Base-by-base conservation (phyloP, 2,113 vertebrate genomes). In the Apistogramma diplotaenia region DNA sequence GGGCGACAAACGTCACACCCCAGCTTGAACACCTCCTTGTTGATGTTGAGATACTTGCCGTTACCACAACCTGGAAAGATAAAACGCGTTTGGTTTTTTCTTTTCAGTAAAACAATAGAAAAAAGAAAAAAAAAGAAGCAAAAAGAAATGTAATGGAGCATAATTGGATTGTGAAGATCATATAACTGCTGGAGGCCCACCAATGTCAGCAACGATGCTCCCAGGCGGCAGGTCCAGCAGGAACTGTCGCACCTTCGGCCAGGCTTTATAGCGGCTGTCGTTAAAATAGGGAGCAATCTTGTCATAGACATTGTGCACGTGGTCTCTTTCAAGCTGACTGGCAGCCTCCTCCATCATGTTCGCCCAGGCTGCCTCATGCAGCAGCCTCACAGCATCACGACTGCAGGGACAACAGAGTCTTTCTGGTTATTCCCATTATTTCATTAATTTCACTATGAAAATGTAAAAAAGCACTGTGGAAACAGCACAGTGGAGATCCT, bases 31-130 rank as follows among this genome's bases (percentile, higher is more conserved):
- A 78, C 90, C 29, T 93, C 84, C 85, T 91, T 93, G 89, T 89
- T 96, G 89, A 96, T 96, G 93, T 89, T 92, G 82, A 96, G 93
- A 57, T 96, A 95, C 93, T 96, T 97, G 49, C 95, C 94, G 81
- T 96, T 97, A 75, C 95, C 83, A 56, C 95, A 96, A 75, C 95
- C 96, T 96, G 86, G 21, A 82, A 46, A 27, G 78, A 43, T n/a
- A n/a, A n/a, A n/a, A n/a, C n/a, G n/a, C n/a, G n/a, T n/a, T n/a
- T n/a, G n/a, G n/a, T n/a, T n/a, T n/a, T n/a, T n/a, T n/a, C n/a
- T n/a, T n/a, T n/a, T n/a, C n/a, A n/a, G n/a, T n/a, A n/a, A n/a
- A n/a, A n/a, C n/a, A n/a, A n/a, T n/a, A n/a, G n/a, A n/a, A n/a
- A n/a, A n/a, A n/a, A n/a, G n/a, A n/a, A n/a, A n/a, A n/a, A n/a